phyloP scores from a whole-genome alignment of 2,113 vertebrate species.

The Halcyon senegalensis region DNA sequence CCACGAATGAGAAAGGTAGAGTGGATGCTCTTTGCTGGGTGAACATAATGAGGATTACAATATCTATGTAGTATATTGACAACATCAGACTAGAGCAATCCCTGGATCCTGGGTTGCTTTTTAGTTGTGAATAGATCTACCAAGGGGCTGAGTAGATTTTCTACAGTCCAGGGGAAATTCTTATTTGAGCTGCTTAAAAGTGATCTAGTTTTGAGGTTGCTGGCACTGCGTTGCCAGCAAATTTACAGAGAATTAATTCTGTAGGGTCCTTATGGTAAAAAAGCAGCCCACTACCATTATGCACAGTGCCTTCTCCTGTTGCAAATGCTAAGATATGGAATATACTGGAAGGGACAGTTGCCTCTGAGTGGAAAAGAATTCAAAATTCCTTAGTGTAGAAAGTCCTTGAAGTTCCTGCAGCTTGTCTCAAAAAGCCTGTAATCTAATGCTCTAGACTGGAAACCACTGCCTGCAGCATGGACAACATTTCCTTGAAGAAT shows the following conservation, averaged over 20 bases:
- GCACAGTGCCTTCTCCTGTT: background rate
- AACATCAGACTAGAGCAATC: background rate
- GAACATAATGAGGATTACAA: background rate
- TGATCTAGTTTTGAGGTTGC: background rate
- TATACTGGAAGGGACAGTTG: background rate
- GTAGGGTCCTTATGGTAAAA: background rate
- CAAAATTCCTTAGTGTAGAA: background rate
- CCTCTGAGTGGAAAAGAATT: background rate
- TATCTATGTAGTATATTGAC: background rate
- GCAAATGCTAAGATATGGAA: background rate
- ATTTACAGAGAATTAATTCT: background rate
- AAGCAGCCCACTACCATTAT: background rate
- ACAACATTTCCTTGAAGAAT: background rate
- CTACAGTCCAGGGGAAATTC: background rate
- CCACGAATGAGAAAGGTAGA: background rate
- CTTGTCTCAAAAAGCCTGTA: background rate
- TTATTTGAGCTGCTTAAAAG: background rate
- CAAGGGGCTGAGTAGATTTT: background rate
- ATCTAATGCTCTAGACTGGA: background rate
- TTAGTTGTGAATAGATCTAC: background rate
- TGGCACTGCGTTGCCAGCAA: background rate
- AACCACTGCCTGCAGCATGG: background rate
- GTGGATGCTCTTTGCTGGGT: background rate
- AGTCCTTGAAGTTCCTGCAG: background rate
- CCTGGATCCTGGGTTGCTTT: background rate